These are phyloP conservation scores for Myzus persicae DNA, from an alignment of 1,140 invertebrate genomes.

Conservation along the genomic window DNA sequence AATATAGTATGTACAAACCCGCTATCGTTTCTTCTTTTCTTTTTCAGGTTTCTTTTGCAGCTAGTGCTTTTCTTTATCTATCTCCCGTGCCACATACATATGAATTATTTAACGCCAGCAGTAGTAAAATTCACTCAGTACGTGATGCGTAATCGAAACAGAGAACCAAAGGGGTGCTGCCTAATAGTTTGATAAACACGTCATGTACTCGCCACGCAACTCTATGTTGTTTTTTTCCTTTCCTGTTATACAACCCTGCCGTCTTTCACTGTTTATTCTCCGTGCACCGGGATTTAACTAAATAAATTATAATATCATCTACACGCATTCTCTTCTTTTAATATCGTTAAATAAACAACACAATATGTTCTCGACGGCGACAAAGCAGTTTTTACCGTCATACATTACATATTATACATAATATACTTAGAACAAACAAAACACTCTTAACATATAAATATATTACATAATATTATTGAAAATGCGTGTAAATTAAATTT, in stretches of 20 bases:
- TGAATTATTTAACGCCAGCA: constrained; percentile 25
- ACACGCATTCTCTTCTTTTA: neutral
- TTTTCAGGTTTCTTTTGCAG: neutral
- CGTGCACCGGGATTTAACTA: neutral
- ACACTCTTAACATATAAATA: neutral
- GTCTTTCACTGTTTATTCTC: neutral
- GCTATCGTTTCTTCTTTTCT: constrained; percentile 25
- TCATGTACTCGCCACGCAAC: neutral
- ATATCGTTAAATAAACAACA: neutral
- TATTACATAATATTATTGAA: neutral
- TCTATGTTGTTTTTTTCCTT: neutral
- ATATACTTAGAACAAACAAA: neutral
- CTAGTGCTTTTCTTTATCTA: neutral
- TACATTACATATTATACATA: neutral
- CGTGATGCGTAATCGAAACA: constrained; percentile 43
- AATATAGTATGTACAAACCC: neutral
- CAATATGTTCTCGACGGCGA: neutral
- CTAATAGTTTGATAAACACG: constrained; percentile 47
- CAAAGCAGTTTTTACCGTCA: neutral
- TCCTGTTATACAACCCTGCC: neutral
- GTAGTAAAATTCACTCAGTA: neutral
- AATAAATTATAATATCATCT: neutral
- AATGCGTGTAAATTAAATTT: neutral
- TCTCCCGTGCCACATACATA: neutral
- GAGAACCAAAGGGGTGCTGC: neutral